phyloP scores from a whole-genome alignment of 1,140 invertebrate genomes.

The Nixonia krombeini region DNA sequence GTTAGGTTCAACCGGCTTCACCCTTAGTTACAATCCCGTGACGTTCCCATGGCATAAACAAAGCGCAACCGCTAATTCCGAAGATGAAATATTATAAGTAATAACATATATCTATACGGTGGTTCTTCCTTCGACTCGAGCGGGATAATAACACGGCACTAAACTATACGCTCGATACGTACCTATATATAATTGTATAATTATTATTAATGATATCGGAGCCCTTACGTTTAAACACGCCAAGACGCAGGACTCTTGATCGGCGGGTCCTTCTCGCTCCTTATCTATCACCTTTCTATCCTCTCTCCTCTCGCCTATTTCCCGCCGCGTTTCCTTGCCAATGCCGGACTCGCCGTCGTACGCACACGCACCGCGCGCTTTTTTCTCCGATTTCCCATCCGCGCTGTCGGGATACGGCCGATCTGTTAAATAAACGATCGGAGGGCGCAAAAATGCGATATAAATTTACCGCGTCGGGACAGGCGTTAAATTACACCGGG shows the following conservation, averaged over 20 bases:
- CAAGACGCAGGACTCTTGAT: conserved; percentile 52
- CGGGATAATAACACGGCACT: conserved; percentile 72
- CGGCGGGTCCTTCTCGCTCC: conserved; percentile 42
- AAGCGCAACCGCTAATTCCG: conserved; percentile 72
- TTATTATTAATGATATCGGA: conserved; percentile 73
- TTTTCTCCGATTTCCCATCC: conserved; percentile 38
- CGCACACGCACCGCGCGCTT: conserved; percentile 44
- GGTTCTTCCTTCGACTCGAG: conserved; percentile 56
- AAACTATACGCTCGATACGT: conserved; percentile 70
- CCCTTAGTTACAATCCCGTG: conserved; percentile 62
- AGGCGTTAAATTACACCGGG: conserved; percentile 1
- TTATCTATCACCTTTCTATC: conserved; percentile 47
- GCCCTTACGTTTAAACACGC: conserved; percentile 64
- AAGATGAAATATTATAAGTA: conserved; percentile 74
- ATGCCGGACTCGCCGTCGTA: conserved; percentile 37
- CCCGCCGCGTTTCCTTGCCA: conserved; percentile 20
- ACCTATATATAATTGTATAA: conserved; percentile 73
- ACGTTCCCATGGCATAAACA: conserved; percentile 73
- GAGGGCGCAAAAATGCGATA: conserved; percentile 23
- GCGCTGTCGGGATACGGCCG: conserved; percentile 29
- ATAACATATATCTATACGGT: conserved; percentile 71
- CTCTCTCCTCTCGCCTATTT: conserved; percentile 33
- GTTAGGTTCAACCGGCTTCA: conserved; percentile 41
- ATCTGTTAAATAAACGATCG: conserved; percentile 34
- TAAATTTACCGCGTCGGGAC: conserved; percentile 9